Conservation (phyloP, 1,140 invertebrate genomes). For the Zaprionus davidi region DNA sequence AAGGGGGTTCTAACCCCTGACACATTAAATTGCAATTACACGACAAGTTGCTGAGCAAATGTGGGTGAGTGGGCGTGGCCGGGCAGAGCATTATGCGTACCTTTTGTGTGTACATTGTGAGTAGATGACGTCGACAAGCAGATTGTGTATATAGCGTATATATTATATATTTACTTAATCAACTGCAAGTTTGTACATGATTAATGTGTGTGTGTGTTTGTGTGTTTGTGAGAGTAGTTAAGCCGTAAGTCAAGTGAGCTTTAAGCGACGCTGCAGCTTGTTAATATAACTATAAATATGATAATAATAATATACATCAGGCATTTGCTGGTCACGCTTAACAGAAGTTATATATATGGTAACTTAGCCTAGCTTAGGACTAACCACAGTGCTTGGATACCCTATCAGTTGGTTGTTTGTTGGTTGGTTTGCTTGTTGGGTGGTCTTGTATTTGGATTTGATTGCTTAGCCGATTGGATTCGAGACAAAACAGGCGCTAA, state of each 20-base stretch:
- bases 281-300: conserved; percentile 51
- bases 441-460: conserved; percentile 35
- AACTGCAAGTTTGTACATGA: conserved; percentile 51
- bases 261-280: conserved; percentile 43
- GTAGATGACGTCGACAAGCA: conserved; percentile 5
- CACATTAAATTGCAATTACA: conserved; percentile 80
- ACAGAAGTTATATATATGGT: background rate
- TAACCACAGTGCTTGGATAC: conserved; percentile 37
- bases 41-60: conserved; percentile 67
- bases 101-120: conserved; percentile 37
- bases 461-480: conserved; percentile 65
- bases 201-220: conserved; percentile 34
- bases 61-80: conserved; percentile 63
- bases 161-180: conserved; percentile 33
- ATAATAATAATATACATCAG: conserved; percentile 35
- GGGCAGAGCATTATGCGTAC: conserved; percentile 58
- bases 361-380: conserved; percentile 31
- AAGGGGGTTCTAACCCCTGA: conserved; percentile 51
- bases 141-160: conserved; percentile 16
- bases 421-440: conserved; percentile 33
- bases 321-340: conserved; percentile 51
- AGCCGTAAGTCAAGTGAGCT: conserved; percentile 49
- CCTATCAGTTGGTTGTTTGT: conserved; percentile 52
- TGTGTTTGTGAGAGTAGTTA: conserved; percentile 24
- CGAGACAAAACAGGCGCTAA: conserved; percentile 40